phyloP scores from a whole-genome alignment of 2,888 invertebrate species.

The Shargacucullia verbasci region DNA sequence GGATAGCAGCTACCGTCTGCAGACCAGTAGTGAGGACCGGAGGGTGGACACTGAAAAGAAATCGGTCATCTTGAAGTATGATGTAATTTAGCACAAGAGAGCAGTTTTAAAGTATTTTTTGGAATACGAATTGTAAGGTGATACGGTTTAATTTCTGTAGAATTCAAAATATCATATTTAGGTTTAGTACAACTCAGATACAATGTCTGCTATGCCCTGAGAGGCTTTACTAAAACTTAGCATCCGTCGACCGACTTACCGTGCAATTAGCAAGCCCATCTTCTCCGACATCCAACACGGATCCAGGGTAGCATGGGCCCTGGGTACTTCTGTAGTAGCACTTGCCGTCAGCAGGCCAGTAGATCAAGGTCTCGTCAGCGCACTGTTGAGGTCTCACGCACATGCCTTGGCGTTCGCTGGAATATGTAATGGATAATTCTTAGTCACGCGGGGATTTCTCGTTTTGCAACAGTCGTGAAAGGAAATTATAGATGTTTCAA shows the following conservation, averaged over 20 bases:
- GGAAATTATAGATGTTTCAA: slow-evolving; percentile 20
- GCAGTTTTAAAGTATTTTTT: too few species aligned
- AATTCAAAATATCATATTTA: too few species aligned
- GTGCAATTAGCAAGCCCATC: slow-evolving; percentile 91
- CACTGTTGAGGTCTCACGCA: slow-evolving; percentile 92
- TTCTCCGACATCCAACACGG: slow-evolving; percentile 90
- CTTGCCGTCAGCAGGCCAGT: slow-evolving; percentile 93
- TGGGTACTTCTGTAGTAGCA: slow-evolving; percentile 92
- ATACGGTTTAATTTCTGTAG: too few species aligned
- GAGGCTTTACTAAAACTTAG: too few species aligned
- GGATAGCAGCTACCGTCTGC: slow-evolving; percentile 92
- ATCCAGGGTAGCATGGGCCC: slow-evolving; percentile 94
- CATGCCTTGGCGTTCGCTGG: slow-evolving; percentile 92
- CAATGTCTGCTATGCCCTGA: too few species aligned
- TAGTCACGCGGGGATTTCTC: slow-evolving; percentile 32
- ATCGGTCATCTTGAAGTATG: too few species aligned
- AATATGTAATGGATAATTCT: slow-evolving; percentile 58
- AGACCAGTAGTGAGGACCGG: slow-evolving; percentile 90
- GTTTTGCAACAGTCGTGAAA: slow-evolving; percentile 22
- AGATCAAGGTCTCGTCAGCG: slow-evolving; percentile 90
- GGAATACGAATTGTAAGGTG: too few species aligned
- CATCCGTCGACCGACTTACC: slow-evolving; percentile 69
- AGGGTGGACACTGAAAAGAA: slow-evolving; percentile 84
- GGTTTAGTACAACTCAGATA: too few species aligned
- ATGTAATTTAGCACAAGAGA: too few species aligned